Evolutionary conservation across 1,140 invertebrate species (phyloP), one percentile per base, ranked within the genome.

Genomic region (Drosophila cardini): DNA sequence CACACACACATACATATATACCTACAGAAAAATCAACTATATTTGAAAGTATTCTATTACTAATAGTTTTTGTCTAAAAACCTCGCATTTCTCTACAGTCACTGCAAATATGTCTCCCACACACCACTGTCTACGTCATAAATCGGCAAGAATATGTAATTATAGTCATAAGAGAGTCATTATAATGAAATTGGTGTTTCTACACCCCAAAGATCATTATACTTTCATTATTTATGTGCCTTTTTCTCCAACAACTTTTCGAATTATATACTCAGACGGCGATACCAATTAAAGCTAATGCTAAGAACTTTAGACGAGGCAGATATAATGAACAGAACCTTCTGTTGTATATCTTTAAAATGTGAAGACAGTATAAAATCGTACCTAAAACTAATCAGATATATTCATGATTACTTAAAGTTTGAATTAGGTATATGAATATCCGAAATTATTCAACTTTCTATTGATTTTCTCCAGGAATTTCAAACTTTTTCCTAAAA

Each of bases 191-290:
- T 71, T 48, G 42, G 6, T 34, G 62, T 43, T 34, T 56, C 48
- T 38, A 55, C 50, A 71, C 58, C 50, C 58, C 15, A 64, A 26
- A 21, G 7, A 36, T 43, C 42, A 58, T 67, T 43, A 58, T 50
- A 40, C 26, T 13, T 42, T 42, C 38, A 52, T 65, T 65, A 56
- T 52, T 57, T 65, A 56, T 65, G 62, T 36, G 21, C 21, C 67
- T 16, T 38, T 38, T 48, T 57, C 26, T 34, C 69, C 53, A 65
- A 71, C 69, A 72, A 43, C 62, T 72, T 65, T 52, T 58, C 26
- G 34, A 52, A 52, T 40, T 40, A 38, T 38, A 26, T 9, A 55
- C 34, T 55, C 9, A 32, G 52, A 55, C 52, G n/a, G 16, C 52
- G 15, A 40, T 7, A 13, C 11, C 48, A 63, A 53, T 46, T 61